These are phyloP conservation scores for Scylla paramamosain DNA, from an alignment of 1,140 invertebrate species.

Conservation along the genomic window DNA sequence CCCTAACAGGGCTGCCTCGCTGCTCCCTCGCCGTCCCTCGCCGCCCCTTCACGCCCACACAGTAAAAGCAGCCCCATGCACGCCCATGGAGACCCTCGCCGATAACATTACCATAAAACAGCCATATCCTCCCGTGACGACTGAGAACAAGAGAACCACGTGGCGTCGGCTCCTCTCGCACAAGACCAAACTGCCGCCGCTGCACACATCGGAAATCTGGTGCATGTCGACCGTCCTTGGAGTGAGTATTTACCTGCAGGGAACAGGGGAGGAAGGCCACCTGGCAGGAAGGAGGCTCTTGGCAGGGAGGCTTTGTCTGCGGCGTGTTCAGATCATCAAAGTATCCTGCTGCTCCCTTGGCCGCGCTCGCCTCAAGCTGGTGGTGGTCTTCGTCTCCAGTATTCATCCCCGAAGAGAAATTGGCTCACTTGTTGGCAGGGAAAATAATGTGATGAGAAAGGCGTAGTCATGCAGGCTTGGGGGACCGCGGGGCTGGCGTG, in stretches of 20 bases:
- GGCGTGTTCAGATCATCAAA: not conserved
- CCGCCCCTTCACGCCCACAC: not conserved
- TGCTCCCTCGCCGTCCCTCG: not conserved
- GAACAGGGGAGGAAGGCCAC: not conserved
- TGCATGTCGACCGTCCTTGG: not conserved
- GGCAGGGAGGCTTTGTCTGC: conserved; percentile 1
- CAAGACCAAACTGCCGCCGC: not conserved
- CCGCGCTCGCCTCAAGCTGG: not conserved
- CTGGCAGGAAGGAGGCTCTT: not conserved
- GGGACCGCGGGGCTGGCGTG: too few relatives aligned
- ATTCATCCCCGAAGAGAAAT: not conserved
- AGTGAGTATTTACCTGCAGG: not conserved
- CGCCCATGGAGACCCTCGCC: not conserved
- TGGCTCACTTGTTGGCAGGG: conserved; percentile 5
- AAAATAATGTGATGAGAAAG: conserved; percentile 5
- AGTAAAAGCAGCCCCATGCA: not conserved
- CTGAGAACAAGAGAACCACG: not conserved
- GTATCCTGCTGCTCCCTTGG: not conserved
- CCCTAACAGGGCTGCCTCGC: not conserved
- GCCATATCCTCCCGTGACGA: not conserved
- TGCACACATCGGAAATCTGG: not conserved
- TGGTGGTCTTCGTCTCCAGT: not conserved
- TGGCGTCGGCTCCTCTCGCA: conserved; percentile 16
- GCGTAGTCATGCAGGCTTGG: not conserved
- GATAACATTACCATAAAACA: conserved; percentile 15